Base-by-base conservation (phyloP, 2,113 vertebrate species). In the Clupea harengus region DNA sequence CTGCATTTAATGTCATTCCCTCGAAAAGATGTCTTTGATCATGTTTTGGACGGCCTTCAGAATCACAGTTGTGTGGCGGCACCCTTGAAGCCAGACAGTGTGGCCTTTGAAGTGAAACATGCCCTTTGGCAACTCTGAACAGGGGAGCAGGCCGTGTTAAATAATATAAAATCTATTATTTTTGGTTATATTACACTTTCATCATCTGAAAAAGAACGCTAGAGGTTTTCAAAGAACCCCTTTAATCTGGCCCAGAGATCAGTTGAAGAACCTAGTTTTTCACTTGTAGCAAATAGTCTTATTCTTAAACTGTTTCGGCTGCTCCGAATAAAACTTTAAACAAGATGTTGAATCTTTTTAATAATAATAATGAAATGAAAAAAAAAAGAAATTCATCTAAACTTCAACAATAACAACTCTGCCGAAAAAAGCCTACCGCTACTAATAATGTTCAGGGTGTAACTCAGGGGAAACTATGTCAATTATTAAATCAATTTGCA, bases 81-180 rank as follows among this genome's bases (percentile, higher is more conserved):
- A 88, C 85, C 87, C 88, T 92, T 92, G 91, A 89, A 92, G 86
- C 88, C 91, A 90, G 92, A 92, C 90, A 92, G 94, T 89, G 86
- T 91, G 86, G 67, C 83, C 92, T 95, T 95, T 95, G 92, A 95
- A 94, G 92, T 94, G 88, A 89, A 93, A 90, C 92, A 93, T 92
- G 88, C 91, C 94, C 93, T 92, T 88, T 92, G 93, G 93, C 92
- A 90, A 93, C 92, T 89, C 84, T 18, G 45, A 57, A 86, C 57
- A 87, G 83, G 80, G 83, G 81, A 86, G 86, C 89, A 87, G 85
- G 82, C 86, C 45, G 11, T 89, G 89, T 86, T 90, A 91, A 93
- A 93, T 91, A 91, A 93, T 92, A 89, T 86, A 85, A 86, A 92
- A 92, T 88, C 39, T 84, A 54, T 64, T 45, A 75, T 86, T 85